Evolutionary conservation across 1,140 invertebrate species (phyloP).

Genomic region (Drosophila asahinai): DNA sequence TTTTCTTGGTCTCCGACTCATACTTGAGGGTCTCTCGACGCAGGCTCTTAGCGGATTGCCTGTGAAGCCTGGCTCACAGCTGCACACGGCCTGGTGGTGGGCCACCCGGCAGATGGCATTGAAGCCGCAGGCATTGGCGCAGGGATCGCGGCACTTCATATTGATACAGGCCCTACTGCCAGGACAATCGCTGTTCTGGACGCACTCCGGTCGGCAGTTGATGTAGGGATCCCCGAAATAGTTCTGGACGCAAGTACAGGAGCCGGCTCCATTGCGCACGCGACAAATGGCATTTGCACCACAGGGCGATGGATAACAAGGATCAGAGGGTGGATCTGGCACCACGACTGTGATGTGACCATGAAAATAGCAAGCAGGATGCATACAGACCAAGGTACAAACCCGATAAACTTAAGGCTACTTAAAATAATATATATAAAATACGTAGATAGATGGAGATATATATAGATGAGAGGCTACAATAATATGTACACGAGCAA

Average conservation of each 20-base stretch:
- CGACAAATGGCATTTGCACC: slow-evolving; percentile 92
- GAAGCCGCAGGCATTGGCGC: slow-evolving; percentile 91
- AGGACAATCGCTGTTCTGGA: slow-evolving; percentile 92
- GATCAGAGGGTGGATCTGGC: slow-evolving; percentile 85
- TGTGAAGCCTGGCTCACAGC: slow-evolving; percentile 90
- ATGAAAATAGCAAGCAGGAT: slow-evolving; percentile 72
- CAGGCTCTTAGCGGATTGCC: slow-evolving; percentile 92
- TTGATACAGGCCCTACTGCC: slow-evolving; percentile 91
- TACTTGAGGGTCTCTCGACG: slow-evolving; percentile 88
- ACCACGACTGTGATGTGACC: slow-evolving; percentile 70
- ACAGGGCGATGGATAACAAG: slow-evolving; percentile 93
- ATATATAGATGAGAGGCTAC: slow-evolving; percentile 33
- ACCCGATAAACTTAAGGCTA: slow-evolving; percentile 48
- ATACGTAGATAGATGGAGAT: slow-evolving; percentile 12
- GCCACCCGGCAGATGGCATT: slow-evolving; percentile 93
- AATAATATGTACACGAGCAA: slow-evolving; percentile 64
- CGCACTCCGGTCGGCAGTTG: slow-evolving; percentile 92
- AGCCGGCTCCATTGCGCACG: slow-evolving; percentile 91
- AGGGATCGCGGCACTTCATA: slow-evolving; percentile 93
- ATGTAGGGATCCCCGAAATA: slow-evolving; percentile 94
- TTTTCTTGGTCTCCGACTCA: slow-evolving; percentile 56
- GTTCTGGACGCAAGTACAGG: slow-evolving; percentile 92
- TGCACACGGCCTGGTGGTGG: slow-evolving; percentile 93
- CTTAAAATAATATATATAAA: slow-evolving; percentile 14
- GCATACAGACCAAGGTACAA: slow-evolving; percentile 52